Base-by-base conservation (phyloP, 2,113 vertebrate genomes). In the Chlorodrepanis virens region DNA sequence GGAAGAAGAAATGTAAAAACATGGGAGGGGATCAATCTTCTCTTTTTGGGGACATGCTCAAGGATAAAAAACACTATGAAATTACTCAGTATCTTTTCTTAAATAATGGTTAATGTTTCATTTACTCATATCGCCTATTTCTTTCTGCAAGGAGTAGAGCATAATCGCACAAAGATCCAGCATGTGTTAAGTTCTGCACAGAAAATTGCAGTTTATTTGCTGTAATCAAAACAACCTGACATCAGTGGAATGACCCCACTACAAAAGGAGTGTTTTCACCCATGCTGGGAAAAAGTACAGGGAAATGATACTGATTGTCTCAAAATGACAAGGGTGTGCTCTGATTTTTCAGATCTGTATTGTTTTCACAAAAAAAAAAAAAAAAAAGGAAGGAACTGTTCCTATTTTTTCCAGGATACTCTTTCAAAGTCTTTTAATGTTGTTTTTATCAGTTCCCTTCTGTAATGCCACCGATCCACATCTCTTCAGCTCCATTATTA, bases 21-120 rank as follows among this genome's bases (percentile, higher is more conserved):
- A 22, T 2, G 1, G 2, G 6, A 33, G 2, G 3, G 5, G 2
- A 3, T 4, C 5, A 54, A 31, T 7, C 0, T n/a, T n/a, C 56
- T 37, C 2, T 31, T 65, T 82, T 84, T 59, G 56, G 3, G 72
- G 2, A 21, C 21, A 25, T 65, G 16, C 5, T 57, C 3, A 47
- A 53, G 86, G 57, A n/a, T 60, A 33, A 6, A 77, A 57, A 63
- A 19, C 2, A 24, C 3, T 18, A 9, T 37, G 12, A 61, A 74
- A 89, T 49, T 0, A 45, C 17, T 50, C 16, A 33, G 4, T 42
- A 28, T 42, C 4, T 65, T 83, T 60, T 5, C 11, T 50, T 52
- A 31, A 86, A 75, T 39, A 27, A 33, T 29, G 10, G 10, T 14
- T 47, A 44, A 15, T 54, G 10, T 54, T 75, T 12, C 14, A 35